Evolutionary conservation across 2,113 vertebrate species (phyloP).

Genomic region (Apeltes quadracus): DNA sequence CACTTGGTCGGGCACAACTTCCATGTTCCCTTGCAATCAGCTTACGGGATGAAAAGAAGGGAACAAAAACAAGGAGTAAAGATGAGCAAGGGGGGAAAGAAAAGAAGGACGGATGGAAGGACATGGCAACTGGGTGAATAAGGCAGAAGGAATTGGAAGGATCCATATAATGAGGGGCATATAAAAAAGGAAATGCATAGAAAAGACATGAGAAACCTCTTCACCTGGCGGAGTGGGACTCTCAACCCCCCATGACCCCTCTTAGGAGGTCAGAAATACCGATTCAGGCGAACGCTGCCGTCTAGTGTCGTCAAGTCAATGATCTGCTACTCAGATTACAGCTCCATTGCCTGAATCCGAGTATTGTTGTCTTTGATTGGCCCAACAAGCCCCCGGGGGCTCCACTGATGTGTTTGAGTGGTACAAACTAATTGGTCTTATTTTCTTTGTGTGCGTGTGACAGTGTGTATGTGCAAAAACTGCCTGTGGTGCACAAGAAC

Average conservation of each 20-base stretch:
- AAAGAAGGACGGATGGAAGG: conserved; percentile 13
- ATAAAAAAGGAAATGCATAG: background rate
- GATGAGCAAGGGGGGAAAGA: conserved; percentile 12
- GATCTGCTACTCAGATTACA: conserved; percentile 51
- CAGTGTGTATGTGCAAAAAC: conserved; percentile 27
- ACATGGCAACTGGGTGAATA: conserved; percentile 12
- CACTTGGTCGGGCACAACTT: conserved; percentile 58
- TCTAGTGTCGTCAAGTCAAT: conserved; percentile 42
- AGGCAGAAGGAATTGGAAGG: conserved; percentile 2
- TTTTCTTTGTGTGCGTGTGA: conserved; percentile 53
- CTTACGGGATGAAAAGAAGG: conserved; percentile 37
- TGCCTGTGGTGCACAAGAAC: conserved; percentile 51
- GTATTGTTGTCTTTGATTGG: conserved; percentile 66
- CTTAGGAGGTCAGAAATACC: conserved; percentile 39
- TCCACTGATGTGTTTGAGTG: conserved; percentile 56
- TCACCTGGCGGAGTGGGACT: conserved; percentile 42
- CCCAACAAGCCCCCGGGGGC: conserved; percentile 47
- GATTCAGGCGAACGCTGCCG: conserved; percentile 23
- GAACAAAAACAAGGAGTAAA: conserved; percentile 33
- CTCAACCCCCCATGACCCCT: conserved; percentile 56
- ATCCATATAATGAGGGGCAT: background rate
- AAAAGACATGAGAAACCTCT: background rate
- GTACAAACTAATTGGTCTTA: conserved; percentile 66
- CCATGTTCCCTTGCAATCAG: conserved; percentile 67
- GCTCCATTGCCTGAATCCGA: conserved; percentile 45